Evolutionary conservation across 2,888 invertebrate species (phyloP).

Genomic region (Drosophila meridiana): DNA sequence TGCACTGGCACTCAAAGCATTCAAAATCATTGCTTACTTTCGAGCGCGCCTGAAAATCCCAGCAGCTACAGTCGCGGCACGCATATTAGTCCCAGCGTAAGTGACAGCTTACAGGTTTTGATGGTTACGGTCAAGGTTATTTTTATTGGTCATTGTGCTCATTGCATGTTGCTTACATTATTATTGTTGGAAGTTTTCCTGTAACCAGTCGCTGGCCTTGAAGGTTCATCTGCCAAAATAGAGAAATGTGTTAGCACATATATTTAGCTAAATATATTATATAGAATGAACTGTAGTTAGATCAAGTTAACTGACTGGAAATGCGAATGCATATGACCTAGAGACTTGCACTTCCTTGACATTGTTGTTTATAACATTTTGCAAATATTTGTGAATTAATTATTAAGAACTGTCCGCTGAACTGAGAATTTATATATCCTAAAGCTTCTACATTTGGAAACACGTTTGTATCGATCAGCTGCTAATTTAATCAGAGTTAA

Average conservation of each 20-base stretch:
- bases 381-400: conserved; percentile 10
- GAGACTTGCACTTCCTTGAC: conserved; percentile 21
- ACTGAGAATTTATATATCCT: conserved; percentile 5
- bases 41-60: neutral
- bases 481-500: conserved; percentile 35
- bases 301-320: neutral
- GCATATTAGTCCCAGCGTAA: neutral
- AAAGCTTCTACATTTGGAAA: conserved; percentile 11
- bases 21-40: conserved; percentile 35
- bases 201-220: conserved; percentile 15
- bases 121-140: conserved; percentile 41
- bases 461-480: conserved; percentile 38
- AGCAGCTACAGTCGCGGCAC: conserved; percentile 17
- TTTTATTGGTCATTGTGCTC: conserved; percentile 41
- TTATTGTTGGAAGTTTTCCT: conserved; percentile 17
- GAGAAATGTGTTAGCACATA: neutral
- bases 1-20: neutral
- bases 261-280: neutral
- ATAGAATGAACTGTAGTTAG: neutral
- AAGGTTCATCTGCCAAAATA: neutral
- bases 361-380: neutral
- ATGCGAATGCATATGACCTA: conserved; percentile 5
- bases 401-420: neutral
- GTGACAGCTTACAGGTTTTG: conserved; percentile 36
- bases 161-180: conserved; percentile 5